These are phyloP conservation scores for Oreortyx pictus DNA, from an alignment of 2,797 vertebrate genomes.

Conservation along the genomic window DNA sequence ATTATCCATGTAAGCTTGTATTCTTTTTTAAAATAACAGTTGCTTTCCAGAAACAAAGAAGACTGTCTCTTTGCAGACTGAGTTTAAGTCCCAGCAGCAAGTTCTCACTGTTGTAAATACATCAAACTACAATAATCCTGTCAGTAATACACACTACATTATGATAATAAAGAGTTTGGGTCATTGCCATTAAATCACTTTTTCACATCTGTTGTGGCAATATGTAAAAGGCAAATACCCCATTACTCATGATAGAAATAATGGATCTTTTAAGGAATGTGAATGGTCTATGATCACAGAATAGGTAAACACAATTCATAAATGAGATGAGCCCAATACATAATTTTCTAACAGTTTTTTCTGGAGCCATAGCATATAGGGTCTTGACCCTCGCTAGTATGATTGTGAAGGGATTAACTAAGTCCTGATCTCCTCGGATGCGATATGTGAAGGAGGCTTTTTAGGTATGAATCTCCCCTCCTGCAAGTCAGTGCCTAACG, in stretches of 20 bases:
- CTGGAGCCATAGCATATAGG: background rate
- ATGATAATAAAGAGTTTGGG: background rate
- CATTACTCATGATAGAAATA: background rate
- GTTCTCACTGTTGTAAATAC: background rate
- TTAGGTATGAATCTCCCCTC: background rate
- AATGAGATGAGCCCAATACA: background rate
- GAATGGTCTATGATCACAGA: background rate
- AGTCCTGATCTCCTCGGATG: background rate
- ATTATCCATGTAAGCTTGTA: background rate
- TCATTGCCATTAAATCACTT: background rate
- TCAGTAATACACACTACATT: background rate
- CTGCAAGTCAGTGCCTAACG: background rate
- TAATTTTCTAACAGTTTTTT: background rate
- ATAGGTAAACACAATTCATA: background rate
- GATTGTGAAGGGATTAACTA: background rate
- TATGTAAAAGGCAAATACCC: background rate
- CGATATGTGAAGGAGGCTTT: background rate
- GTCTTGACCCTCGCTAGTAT: background rate
- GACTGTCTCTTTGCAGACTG: background rate
- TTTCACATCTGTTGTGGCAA: background rate
- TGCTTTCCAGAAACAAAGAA: background rate
- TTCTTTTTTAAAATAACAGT: background rate
- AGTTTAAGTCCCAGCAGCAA: slow-evolving; percentile 15
- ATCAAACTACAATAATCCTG: background rate
- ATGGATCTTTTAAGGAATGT: background rate